Evolutionary conservation across 2,797 vertebrate species (phyloP), one percentile per base, ranked within the genome.

Genomic region (Pangasius sanitwongsei): DNA sequence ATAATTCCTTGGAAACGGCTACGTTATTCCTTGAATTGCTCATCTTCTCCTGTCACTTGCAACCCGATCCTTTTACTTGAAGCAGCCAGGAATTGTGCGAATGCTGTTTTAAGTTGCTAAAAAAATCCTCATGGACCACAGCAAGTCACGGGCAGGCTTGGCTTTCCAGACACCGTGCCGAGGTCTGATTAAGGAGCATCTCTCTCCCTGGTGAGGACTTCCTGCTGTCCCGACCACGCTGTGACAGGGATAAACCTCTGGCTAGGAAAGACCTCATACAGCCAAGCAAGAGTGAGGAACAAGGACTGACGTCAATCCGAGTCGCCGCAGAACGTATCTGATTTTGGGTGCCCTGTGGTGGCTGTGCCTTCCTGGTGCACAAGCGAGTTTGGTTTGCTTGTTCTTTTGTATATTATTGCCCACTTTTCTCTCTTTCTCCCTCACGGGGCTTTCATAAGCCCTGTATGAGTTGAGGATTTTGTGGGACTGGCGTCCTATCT

Each of bases 401-500:
- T 85, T 59, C 77, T 50, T 41, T 61, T 78, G 55, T 86, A 74
- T 72, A 80, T 59, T 72, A 6, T 65, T 34, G 44, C 86, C n/a
- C 61, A 18, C 41, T 81, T 41, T 41, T 53, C 34, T 87, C 2
- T 86, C 44, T 85, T 12, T 74, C 31, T 82, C 70, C n/a, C 93
- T 92, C 92, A 90, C 92, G 93, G 94, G 93, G 93, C 92, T 94
- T 94, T 92, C 90, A 91, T 95, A 95, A 96, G 93, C 95, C 94
- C 95, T 91, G 92, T 94, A 93, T 94, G 95, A 94, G 94, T 94
- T 94, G 94, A 95, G 94, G 94, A 94, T 93, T 94, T 95, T 94
- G 93, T 83, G 87, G 81, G 87, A 86, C 89, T 90, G 55, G 89
- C 89, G 86, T 84, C 9, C 88, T 61, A 87, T 84, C 94, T 92